Base-by-base conservation (phyloP, 2,888 invertebrate species). In the Teinopalpus imperialis region DNA sequence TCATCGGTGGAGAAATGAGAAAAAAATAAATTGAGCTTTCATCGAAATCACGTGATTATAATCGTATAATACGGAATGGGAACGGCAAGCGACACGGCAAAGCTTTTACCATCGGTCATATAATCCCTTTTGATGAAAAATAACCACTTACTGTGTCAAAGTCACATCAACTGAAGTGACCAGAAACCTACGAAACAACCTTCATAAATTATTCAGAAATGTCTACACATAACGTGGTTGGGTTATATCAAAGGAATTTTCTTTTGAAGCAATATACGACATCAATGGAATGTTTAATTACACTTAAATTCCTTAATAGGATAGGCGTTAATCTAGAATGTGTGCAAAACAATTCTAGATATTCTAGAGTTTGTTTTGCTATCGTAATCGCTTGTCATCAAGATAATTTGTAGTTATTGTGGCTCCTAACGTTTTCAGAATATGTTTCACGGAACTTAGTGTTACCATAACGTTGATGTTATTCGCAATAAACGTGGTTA, bases 111-210 rank as follows among this genome's bases (percentile, higher is more conserved):
- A 81, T 86, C 83, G 81, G 77, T 85, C 82, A 83, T 72, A 69
- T 65, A 63, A 69, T 71, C 75, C 81, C 69, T 77, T 74, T 61
- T 73, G 75, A 79, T 81, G 81, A 81, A 80, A 83, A 83, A 80
- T 82, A 74, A 70, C 81, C 83, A 85, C 85, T 86, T 86, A 80
- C 70, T 75, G 75, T 79, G 82, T 86, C 87, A 85, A 77, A 74
- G 39, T 40, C 45, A 45, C 44, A 27, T 40, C 39, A 34, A 14
- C 14, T 12, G 39, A 27, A 23, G 30, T 35, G 44, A 32, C 32
- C 32, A 21, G 39, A 7, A 21, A 27, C 16, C 26, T 39, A 20
- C 36, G 30, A 16, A 32, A 32, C 36, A 30, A 37, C 37, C 39
- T 30, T 34, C 13, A 40, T 45, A 45, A 45, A 40, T 45, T 34